Conservation (phyloP, 2,797 vertebrate species). For the Aplochiton taeniatus region DNA sequence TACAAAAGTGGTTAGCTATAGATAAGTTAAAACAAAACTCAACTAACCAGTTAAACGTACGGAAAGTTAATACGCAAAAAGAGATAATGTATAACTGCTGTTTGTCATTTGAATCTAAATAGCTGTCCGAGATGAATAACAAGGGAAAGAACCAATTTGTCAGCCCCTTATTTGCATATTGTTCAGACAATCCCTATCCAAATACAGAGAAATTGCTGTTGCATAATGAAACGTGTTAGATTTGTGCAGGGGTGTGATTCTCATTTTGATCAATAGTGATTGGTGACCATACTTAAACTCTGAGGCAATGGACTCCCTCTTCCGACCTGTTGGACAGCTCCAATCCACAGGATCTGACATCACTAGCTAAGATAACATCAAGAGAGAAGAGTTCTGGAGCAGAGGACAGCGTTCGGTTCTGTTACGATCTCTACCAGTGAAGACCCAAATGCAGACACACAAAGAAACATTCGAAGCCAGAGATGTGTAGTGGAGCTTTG, state of each 20-base stretch:
- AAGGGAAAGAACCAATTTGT: neutral
- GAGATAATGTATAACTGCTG: no score
- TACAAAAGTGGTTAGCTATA: neutral
- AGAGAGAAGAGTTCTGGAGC: slow-evolving; percentile 9
- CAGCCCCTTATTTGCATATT: neutral
- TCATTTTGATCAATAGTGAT: slow-evolving; percentile 20
- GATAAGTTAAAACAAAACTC: neutral
- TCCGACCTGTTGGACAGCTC: neutral
- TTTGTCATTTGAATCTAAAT: neutral
- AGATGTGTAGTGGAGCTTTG: no score
- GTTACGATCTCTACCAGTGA: no score
- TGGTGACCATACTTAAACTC: slow-evolving; percentile 25
- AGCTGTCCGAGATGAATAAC: neutral
- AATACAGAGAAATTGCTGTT: slow-evolving; percentile 13
- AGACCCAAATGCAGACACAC: no score
- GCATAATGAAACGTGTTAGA: neutral
- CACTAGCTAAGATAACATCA: slow-evolving; percentile 19
- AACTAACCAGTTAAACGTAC: no score
- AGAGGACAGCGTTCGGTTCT: no score
- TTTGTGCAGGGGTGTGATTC: slow-evolving; percentile 11
- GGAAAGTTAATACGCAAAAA: no score
- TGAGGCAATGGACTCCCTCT: slow-evolving; percentile 29
- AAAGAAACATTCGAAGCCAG: no score
- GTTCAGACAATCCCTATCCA: neutral
- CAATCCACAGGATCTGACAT: slow-evolving; percentile 22